These are phyloP conservation scores for Cepaea hortensis DNA, from an alignment of 2,888 invertebrate genomes.

Conservation along the genomic window DNA sequence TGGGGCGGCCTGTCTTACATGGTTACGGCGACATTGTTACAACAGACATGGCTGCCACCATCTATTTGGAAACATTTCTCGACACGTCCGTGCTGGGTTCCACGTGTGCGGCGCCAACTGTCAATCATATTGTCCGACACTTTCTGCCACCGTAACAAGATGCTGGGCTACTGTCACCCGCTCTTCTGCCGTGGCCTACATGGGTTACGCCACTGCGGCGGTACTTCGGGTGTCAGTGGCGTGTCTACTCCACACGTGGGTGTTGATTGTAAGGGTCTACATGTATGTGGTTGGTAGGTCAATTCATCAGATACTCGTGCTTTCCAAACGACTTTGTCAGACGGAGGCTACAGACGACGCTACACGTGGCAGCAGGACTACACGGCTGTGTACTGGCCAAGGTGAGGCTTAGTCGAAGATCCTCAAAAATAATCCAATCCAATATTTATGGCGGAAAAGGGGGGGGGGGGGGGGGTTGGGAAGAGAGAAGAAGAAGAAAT, in stretches of 20 bases:
- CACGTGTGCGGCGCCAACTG: not conserved
- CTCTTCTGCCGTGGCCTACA: not conserved
- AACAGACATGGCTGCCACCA: not conserved
- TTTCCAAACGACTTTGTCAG: not conserved
- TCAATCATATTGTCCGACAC: not conserved
- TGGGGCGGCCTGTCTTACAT: not conserved
- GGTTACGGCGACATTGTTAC: not conserved
- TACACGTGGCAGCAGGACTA: not conserved
- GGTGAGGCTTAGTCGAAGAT: not conserved
- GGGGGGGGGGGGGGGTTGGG: no score
- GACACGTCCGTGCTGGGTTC: not conserved
- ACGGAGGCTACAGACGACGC: not conserved
- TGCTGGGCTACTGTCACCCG: not conserved
- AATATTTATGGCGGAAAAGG: no score
- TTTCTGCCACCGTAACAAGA: not conserved
- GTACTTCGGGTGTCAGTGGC: not conserved
- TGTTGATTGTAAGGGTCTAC: not conserved
- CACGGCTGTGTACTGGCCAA: not conserved
- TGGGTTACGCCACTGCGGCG: not conserved
- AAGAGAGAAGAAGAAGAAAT: no score
- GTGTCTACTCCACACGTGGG: not conserved
- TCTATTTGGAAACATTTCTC: not conserved
- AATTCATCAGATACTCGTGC: not conserved
- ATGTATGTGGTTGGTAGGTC: not conserved
- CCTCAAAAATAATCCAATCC: no score